phyloP scores from a whole-genome alignment of 2,888 invertebrate species.

The Agriopis aurantiaria region DNA sequence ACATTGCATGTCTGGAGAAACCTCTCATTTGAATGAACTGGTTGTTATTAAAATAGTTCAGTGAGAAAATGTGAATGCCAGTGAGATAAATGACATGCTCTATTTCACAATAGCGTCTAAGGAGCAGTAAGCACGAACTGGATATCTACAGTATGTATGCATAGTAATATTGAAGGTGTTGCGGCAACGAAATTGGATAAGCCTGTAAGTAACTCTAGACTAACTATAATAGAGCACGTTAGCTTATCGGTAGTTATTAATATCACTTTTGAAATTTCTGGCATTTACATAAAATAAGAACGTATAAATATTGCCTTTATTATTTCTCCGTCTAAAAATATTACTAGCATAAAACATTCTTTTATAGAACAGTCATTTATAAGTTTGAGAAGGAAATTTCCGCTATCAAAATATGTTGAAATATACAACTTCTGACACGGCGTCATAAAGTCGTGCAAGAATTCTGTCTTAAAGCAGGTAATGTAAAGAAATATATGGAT shows the following conservation, averaged over 20 bases:
- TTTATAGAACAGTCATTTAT: slow-evolving; percentile 18
- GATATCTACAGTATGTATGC: slow-evolving; percentile 29
- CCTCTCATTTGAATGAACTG: slow-evolving; percentile 27
- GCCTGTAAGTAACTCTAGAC: slow-evolving; percentile 48
- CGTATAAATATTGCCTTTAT: slow-evolving; percentile 16
- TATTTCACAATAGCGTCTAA: slow-evolving; percentile 44
- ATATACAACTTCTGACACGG: slow-evolving; percentile 51
- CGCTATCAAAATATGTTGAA: slow-evolving; percentile 46
- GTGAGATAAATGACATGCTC: slow-evolving; percentile 41
- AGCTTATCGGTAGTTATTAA: slow-evolving; percentile 32
- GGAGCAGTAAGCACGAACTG: slow-evolving; percentile 37
- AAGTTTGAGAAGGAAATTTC: slow-evolving; percentile 25
- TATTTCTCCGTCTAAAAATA: slow-evolving; percentile 16
- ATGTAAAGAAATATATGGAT: slow-evolving; percentile 56
- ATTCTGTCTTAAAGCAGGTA: slow-evolving; percentile 48
- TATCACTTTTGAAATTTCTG: slow-evolving; percentile 23
- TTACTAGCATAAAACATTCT: slow-evolving; percentile 19
- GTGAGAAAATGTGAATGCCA: slow-evolving; percentile 42
- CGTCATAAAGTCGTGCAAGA: slow-evolving; percentile 51
- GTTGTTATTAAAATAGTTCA: slow-evolving; percentile 35
- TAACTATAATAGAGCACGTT: slow-evolving; percentile 43
- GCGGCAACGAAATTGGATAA: slow-evolving; percentile 52
- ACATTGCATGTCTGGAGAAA: slow-evolving; percentile 25
- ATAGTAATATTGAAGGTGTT: slow-evolving; percentile 44
- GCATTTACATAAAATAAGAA: slow-evolving; percentile 29